Evolutionary conservation across 2,888 invertebrate species (phyloP).

Genomic region (Himalopsyche anomala): DNA sequence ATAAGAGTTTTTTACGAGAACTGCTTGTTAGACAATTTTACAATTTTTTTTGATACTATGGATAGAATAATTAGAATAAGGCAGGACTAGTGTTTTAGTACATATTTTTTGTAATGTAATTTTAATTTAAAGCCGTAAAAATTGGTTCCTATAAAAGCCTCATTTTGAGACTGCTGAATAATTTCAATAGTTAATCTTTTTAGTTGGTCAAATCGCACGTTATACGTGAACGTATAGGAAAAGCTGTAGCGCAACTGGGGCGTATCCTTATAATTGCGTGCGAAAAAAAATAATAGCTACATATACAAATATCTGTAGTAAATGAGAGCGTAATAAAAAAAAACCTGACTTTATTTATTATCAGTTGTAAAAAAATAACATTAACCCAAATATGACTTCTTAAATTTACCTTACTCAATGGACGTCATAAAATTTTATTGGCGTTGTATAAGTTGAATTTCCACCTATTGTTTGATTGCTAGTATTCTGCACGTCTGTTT

Average conservation of each 20-base stretch:
- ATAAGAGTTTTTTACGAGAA: too few relatives aligned
- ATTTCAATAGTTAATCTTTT: too few relatives aligned
- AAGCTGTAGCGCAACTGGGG: not conserved
- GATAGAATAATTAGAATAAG: too few relatives aligned
- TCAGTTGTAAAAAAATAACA: constrained; percentile 36
- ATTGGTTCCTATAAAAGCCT: too few relatives aligned
- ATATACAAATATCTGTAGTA: constrained; percentile 16
- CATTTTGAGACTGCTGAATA: too few relatives aligned
- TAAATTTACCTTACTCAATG: constrained; percentile 42
- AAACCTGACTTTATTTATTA: constrained; percentile 30
- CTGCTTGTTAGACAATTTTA: too few relatives aligned
- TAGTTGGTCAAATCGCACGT: too few relatives aligned
- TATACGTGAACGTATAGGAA: too few relatives aligned
- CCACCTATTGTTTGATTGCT: not conserved
- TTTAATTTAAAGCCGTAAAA: too few relatives aligned
- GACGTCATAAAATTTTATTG: constrained; percentile 31
- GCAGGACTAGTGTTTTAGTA: too few relatives aligned
- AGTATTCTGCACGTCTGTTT: constrained; percentile 19
- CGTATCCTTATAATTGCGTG: constrained; percentile 27
- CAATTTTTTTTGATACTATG: too few relatives aligned
- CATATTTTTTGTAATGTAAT: too few relatives aligned
- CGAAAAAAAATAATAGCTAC: constrained; percentile 35
- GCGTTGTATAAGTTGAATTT: not conserved
- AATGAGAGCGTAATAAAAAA: constrained; percentile 22
- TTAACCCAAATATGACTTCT: constrained; percentile 40